Evolutionary conservation across 1,140 invertebrate species (phyloP).

Genomic region (Ganaspis sp.): DNA sequence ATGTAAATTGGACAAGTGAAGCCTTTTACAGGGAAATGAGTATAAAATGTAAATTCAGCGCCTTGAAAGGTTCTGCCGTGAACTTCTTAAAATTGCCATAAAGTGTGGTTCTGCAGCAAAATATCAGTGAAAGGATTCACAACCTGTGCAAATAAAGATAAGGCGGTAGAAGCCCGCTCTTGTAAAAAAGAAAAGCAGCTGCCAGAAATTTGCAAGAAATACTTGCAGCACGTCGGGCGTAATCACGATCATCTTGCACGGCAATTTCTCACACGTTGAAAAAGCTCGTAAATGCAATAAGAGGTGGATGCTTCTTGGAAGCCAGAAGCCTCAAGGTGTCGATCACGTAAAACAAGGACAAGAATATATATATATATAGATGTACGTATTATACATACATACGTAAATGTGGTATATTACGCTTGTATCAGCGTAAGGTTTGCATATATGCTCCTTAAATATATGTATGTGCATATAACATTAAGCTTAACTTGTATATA

Average conservation of each 20-base stretch:
- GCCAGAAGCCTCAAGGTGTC: slow-evolving; percentile 26
- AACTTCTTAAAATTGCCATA: background rate
- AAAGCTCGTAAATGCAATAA: slow-evolving; percentile 29
- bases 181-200: slow-evolving; percentile 1
- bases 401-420: too few relatives aligned
- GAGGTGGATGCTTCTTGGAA: slow-evolving; percentile 19
- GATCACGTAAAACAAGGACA: background rate
- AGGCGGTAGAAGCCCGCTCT: slow-evolving; percentile 4
- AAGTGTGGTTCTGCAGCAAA: background rate
- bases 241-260: slow-evolving; percentile 28
- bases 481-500: slow-evolving; percentile 47
- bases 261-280: slow-evolving; percentile 27
- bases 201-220: slow-evolving; percentile 28
- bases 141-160: slow-evolving; percentile 29
- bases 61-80: background rate
- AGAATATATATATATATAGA: background rate
- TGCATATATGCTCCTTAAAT: too few relatives aligned
- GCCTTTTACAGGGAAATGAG: background rate
- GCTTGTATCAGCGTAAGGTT: too few relatives aligned
- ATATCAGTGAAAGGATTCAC: slow-evolving; percentile 6
- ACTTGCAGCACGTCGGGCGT: slow-evolving; percentile 18
- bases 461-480: slow-evolving; percentile 42
- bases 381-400: slow-evolving; percentile 4
- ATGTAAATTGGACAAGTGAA: background rate
- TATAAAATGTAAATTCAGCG: background rate